phyloP scores from a whole-genome alignment of 2,797 vertebrate genomes.

The Micropoecilia bifurca region DNA sequence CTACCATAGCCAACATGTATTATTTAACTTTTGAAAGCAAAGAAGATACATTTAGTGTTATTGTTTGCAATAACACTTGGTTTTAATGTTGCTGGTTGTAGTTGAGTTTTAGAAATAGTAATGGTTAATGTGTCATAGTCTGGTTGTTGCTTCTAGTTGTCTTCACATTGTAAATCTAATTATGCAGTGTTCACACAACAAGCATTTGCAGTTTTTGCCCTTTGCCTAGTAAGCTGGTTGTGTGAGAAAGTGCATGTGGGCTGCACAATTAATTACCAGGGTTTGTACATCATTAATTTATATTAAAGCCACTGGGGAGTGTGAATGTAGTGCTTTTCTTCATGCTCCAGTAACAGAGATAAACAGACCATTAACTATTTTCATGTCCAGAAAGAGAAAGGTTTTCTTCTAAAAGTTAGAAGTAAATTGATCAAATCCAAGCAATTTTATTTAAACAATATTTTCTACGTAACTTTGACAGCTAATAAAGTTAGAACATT shows the following conservation, averaged over 20 bases:
- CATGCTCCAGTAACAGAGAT: constrained; percentile 54
- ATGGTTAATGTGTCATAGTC: neutral
- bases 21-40: neutral
- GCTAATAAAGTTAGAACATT: constrained; percentile 40
- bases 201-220: constrained; percentile 42
- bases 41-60: neutral
- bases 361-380: constrained; percentile 73
- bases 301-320: constrained; percentile 75
- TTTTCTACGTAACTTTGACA: constrained; percentile 21
- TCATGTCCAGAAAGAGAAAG: constrained; percentile 29
- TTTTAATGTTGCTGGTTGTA: neutral
- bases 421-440: constrained; percentile 30
- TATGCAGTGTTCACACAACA: constrained; percentile 41
- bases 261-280: constrained; percentile 76
- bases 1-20: neutral
- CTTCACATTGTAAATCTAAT: constrained; percentile 48
- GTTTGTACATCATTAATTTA: constrained; percentile 80
- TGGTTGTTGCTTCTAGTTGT: neutral
- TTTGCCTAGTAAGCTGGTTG: constrained; percentile 63
- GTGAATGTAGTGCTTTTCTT: constrained; percentile 56
- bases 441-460: constrained; percentile 28
- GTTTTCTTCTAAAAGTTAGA: constrained; percentile 22
- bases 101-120: neutral
- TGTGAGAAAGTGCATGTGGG: constrained; percentile 56
- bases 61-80: neutral